A percentile compares a stretch with the other conserved stretches of the same genome.
phyloP scores from a whole-genome alignment of 2,888 invertebrate genomes.

The Sepiola atlantica region DNA sequence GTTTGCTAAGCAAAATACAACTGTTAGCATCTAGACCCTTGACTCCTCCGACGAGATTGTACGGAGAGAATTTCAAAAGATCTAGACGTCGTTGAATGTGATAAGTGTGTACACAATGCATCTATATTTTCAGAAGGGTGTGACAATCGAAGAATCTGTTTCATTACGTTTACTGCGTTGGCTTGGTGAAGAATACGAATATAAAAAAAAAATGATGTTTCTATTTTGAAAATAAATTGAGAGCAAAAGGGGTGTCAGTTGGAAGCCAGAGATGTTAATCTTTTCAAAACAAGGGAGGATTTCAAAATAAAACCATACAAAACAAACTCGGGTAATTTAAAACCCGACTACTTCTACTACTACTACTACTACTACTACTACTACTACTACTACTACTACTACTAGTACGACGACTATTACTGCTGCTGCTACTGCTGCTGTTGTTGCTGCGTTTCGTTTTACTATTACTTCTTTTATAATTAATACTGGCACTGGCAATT shows the following conservation, averaged over 20 bases:
- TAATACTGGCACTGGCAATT: too few relatives aligned
- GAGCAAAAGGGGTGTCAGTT: neutral
- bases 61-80: too few relatives aligned
- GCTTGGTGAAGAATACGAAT: neutral
- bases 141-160: constrained; percentile 2
- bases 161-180: neutral
- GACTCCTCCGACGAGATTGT: too few relatives aligned
- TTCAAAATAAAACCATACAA: neutral
- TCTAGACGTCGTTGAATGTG: neutral
- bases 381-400: too few relatives aligned
- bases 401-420: too few relatives aligned
- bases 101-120: neutral
- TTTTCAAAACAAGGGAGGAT: constrained; percentile 9
- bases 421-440: too few relatives aligned
- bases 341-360: too few relatives aligned
- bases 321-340: neutral
- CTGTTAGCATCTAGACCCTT: too few relatives aligned
- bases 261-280: neutral
- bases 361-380: too few relatives aligned
- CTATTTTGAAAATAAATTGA: neutral
- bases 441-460: too few relatives aligned
- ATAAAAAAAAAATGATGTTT: neutral
- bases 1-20: too few relatives aligned
- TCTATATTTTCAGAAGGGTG: neutral
- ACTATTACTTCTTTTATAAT: too few relatives aligned